Evolutionary conservation across 2,888 invertebrate genomes (phyloP).

Genomic region (Elgonia sp.): DNA sequence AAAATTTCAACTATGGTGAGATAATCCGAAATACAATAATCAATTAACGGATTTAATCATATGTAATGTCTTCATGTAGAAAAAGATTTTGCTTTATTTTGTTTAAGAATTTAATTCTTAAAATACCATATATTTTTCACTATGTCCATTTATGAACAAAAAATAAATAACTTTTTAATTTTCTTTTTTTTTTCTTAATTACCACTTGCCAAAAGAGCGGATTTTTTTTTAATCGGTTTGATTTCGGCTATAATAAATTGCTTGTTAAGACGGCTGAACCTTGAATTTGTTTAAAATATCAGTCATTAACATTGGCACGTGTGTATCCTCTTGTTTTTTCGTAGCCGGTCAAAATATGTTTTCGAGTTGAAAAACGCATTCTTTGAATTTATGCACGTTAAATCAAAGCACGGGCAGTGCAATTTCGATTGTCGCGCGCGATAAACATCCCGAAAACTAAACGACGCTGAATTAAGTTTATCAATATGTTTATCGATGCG

Average conservation of each 20-base stretch:
- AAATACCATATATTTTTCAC: no score
- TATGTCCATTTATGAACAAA: no score
- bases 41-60: no score
- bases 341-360: constrained; percentile 45
- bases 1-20: no score
- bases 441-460: constrained; percentile 21
- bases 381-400: constrained; percentile 17
- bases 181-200: no score
- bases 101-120: neutral
- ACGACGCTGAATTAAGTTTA: constrained; percentile 6
- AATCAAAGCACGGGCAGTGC: constrained; percentile 21
- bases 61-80: no score
- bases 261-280: neutral
- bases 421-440: constrained; percentile 6
- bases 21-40: no score
- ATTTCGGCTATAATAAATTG: constrained; percentile 9
- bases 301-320: constrained; percentile 40
- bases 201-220: no score
- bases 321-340: constrained; percentile 43
- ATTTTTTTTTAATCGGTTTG: neutral
- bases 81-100: no score
- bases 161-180: no score
- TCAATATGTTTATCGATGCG: constrained; percentile 26
- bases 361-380: constrained; percentile 40
- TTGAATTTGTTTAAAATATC: constrained; percentile 50